Conservation (phyloP, 1,140 invertebrate genomes). For the Macrosteles quadrilineatus region DNA sequence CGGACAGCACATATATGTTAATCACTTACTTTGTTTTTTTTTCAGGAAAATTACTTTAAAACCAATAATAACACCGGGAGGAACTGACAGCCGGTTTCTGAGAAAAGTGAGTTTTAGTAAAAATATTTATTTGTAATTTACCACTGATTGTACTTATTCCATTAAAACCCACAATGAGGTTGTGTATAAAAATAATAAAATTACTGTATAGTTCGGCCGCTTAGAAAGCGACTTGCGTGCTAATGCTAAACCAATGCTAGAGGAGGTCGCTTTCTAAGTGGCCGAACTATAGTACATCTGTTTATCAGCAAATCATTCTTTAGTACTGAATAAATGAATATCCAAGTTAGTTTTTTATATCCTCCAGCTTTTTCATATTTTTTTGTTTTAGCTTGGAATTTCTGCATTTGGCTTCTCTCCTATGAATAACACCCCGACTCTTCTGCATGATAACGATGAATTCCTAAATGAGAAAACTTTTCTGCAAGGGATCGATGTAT, state of each 20-base stretch:
- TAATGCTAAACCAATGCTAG: no score
- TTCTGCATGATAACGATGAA: conserved; percentile 74
- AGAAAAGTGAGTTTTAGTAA: conserved; percentile 53
- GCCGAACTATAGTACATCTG: no score
- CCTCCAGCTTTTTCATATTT: no score
- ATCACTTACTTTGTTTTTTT: not conserved
- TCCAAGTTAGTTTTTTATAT: no score
- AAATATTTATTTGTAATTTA: not conserved
- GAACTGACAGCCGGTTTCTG: conserved; percentile 72
- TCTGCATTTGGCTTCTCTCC: conserved; percentile 73
- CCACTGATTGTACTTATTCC: no score
- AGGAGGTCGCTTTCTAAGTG: no score
- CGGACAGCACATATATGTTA: no score
- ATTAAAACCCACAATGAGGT: no score
- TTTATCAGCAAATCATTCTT: conserved; percentile 52
- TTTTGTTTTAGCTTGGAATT: conserved; percentile 58
- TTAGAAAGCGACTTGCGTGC: no score
- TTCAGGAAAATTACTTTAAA: conserved; percentile 55
- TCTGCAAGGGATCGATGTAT: conserved; percentile 67
- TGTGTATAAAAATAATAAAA: no score
- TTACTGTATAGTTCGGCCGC: no score
- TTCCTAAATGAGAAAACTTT: conserved; percentile 68
- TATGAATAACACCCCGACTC: conserved; percentile 69
- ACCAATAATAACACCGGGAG: conserved; percentile 72
- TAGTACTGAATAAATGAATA: no score